phyloP scores from a whole-genome alignment of 2,888 invertebrate genomes.

The Amorpha juglandis region DNA sequence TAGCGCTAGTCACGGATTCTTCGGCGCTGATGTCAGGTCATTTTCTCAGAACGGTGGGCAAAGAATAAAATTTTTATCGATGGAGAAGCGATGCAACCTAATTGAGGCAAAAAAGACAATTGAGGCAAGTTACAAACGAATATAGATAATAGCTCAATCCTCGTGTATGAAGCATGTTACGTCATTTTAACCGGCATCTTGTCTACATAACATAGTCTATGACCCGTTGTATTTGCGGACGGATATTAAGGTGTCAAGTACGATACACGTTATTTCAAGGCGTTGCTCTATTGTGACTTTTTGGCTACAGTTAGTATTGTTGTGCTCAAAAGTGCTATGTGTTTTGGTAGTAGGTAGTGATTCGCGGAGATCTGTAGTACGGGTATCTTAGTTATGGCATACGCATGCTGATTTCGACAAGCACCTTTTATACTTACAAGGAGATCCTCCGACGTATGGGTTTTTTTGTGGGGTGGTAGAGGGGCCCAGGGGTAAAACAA shows the following conservation, averaged over 20 bases:
- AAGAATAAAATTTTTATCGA: slow-evolving; percentile 2
- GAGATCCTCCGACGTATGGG: no score
- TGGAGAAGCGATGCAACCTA: not conserved
- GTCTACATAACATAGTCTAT: slow-evolving; percentile 37
- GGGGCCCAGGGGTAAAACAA: no score
- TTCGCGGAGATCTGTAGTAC: no score
- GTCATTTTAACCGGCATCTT: slow-evolving; percentile 13
- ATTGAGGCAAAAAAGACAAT: no score
- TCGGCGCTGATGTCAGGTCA: slow-evolving; percentile 58
- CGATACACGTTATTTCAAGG: slow-evolving; percentile 49
- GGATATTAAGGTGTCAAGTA: slow-evolving; percentile 59
- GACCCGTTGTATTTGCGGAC: slow-evolving; percentile 39
- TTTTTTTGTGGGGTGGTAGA: no score
- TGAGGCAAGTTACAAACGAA: no score
- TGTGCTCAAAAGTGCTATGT: slow-evolving; percentile 2
- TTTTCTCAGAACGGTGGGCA: slow-evolving; percentile 47
- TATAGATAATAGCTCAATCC: no score
- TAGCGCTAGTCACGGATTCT: slow-evolving; percentile 44
- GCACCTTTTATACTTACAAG: no score
- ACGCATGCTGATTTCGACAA: no score
- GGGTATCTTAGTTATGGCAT: no score
- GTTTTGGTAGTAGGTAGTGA: not conserved
- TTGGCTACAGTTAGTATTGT: slow-evolving; percentile 13
- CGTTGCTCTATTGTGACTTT: slow-evolving; percentile 29
- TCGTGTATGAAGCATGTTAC: no score